Conservation (phyloP, 2,888 invertebrate species). For the Eremobia ochroleuca region DNA sequence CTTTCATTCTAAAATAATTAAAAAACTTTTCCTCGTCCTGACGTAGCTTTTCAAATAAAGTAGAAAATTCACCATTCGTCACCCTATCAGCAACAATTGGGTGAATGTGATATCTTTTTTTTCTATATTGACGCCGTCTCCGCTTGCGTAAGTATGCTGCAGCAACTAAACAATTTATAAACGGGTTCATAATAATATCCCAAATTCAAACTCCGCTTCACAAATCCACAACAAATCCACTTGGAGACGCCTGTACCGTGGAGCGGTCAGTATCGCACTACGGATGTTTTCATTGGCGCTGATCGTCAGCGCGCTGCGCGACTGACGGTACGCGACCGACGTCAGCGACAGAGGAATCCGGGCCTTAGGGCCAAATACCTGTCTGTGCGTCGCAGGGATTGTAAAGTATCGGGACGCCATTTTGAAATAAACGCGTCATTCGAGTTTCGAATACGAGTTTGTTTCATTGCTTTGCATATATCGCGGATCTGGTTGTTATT, state of each 20-base stretch:
- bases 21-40: conserved; percentile 30
- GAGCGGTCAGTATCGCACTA: conserved; percentile 42
- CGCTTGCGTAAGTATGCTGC: conserved; percentile 51
- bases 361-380: no score
- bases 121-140: conserved; percentile 52
- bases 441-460: conserved; percentile 4
- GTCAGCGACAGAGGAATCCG: conserved; percentile 38
- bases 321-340: conserved; percentile 45
- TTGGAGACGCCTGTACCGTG: conserved; percentile 43
- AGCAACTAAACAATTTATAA: conserved; percentile 57
- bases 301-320: conserved; percentile 40
- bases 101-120: conserved; percentile 54
- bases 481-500: no score
- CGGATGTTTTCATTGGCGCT: conserved; percentile 35
- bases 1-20: conserved; percentile 59
- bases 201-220: conserved; percentile 22
- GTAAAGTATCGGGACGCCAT: no score
- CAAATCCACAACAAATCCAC: conserved; percentile 30
- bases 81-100: conserved; percentile 42
- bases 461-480: conserved; percentile 5
- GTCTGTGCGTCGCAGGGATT: no score
- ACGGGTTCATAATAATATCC: conserved; percentile 34
- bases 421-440: no score
- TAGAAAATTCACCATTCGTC: conserved; percentile 41
- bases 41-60: conserved; percentile 51